Evolutionary conservation across 2,888 invertebrate genomes (phyloP).

Genomic region (Pseudanteris insignis): DNA sequence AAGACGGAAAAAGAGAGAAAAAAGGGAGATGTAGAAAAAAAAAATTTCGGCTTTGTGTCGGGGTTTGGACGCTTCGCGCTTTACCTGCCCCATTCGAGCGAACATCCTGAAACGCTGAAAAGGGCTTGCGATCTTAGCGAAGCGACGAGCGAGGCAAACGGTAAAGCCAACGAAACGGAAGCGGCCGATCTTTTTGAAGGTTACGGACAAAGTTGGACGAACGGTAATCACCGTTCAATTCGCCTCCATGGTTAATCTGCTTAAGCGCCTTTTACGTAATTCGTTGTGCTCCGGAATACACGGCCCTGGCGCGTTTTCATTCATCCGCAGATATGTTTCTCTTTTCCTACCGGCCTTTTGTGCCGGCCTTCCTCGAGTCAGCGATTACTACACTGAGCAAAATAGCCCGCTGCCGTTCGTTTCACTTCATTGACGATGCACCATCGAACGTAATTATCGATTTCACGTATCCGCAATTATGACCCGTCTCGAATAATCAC

Average conservation of each 20-base stretch:
- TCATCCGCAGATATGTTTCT: slow-evolving; percentile 26
- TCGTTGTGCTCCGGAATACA: slow-evolving; percentile 27
- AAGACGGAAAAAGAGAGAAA: slow-evolving; percentile 46
- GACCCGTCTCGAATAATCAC: slow-evolving; percentile 2
- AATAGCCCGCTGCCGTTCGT: slow-evolving; percentile 17
- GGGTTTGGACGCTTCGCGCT: slow-evolving; percentile 39
- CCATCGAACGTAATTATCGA: slow-evolving; percentile 25
- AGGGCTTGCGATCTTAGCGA: slow-evolving; percentile 43
- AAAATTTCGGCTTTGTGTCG: slow-evolving; percentile 52
- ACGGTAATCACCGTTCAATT: slow-evolving; percentile 49
- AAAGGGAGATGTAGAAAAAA: background rate
- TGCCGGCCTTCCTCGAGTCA: slow-evolving; percentile 33
- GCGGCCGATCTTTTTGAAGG: slow-evolving; percentile 43
- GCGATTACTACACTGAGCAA: slow-evolving; percentile 38
- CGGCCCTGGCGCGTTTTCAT: slow-evolving; percentile 16
- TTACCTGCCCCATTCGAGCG: slow-evolving; percentile 55
- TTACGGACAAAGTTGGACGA: slow-evolving; percentile 40
- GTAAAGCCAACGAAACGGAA: slow-evolving; percentile 47
- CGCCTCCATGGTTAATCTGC: slow-evolving; percentile 43
- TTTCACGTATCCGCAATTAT: slow-evolving; percentile 30
- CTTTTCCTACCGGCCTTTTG: slow-evolving; percentile 29
- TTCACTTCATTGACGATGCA: slow-evolving; percentile 33
- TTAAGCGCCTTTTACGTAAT: slow-evolving; percentile 46
- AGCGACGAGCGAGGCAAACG: slow-evolving; percentile 28
- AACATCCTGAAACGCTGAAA: slow-evolving; percentile 54